Conservation (phyloP, 2,113 vertebrate species). For the Marcusenius ussheri region DNA sequence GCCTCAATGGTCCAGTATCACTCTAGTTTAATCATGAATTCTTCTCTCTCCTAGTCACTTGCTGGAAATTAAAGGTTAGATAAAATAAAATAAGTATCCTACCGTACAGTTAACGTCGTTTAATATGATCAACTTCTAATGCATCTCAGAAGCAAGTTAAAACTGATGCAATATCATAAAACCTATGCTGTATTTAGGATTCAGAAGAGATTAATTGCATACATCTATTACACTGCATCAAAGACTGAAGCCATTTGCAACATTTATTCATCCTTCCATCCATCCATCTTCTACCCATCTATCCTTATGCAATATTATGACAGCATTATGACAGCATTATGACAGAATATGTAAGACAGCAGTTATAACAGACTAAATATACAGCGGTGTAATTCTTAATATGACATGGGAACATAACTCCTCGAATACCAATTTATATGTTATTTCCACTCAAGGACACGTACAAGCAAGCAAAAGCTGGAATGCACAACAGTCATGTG, state of each 20-base stretch:
- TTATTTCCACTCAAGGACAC: background rate
- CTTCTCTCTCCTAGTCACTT: background rate
- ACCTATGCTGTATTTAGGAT: background rate
- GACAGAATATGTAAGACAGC: background rate
- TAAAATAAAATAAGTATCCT: background rate
- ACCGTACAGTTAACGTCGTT: background rate
- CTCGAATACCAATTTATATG: background rate
- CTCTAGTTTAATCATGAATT: background rate
- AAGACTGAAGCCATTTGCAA: background rate
- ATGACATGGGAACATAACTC: background rate
- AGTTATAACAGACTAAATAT: background rate
- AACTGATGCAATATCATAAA: background rate
- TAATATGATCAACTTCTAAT: background rate
- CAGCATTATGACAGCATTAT: background rate
- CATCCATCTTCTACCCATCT: background rate
- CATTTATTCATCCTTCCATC: background rate
- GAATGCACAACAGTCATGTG: background rate
- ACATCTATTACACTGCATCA: background rate
- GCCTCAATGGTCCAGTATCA: background rate
- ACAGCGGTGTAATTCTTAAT: background rate
- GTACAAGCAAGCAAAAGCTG: background rate
- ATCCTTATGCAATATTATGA: background rate
- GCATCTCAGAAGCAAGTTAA: background rate
- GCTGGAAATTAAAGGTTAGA: too few species aligned
- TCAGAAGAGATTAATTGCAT: background rate